phyloP scores from a whole-genome alignment of 64 coral and sea anemone species.

The Dendronephthya gigantea region DNA sequence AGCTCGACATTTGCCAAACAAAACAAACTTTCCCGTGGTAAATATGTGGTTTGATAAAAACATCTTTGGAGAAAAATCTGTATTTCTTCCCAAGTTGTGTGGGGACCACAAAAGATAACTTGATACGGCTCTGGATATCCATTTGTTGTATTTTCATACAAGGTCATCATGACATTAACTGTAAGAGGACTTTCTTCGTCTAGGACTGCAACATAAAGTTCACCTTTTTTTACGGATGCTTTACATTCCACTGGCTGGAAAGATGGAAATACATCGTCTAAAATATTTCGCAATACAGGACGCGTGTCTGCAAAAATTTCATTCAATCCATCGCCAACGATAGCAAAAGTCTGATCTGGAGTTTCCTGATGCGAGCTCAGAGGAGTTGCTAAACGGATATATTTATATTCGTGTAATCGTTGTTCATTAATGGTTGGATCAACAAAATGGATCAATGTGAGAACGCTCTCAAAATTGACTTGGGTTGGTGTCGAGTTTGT shows the following conservation, averaged over 20 bases:
- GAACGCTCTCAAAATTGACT: background rate
- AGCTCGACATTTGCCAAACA: background rate
- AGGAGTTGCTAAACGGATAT: conserved; percentile 27
- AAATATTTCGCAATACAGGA: background rate
- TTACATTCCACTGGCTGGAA: background rate
- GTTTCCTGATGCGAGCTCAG: background rate
- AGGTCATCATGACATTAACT: background rate
- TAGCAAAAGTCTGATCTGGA: background rate
- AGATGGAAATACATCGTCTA: background rate
- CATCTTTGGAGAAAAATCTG: background rate
- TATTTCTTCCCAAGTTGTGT: background rate
- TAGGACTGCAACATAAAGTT: background rate
- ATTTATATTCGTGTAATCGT: conserved; percentile 17
- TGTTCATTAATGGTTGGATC: conserved; percentile 28
- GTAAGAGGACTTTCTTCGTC: background rate
- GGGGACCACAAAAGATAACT: background rate
- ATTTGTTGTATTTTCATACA: background rate
- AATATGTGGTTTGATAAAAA: background rate
- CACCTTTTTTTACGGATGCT: background rate
- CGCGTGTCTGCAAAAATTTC: background rate
- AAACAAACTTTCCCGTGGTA: background rate
- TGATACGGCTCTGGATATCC: background rate
- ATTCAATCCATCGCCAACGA: background rate
- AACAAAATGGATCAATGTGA: conserved; percentile 44
- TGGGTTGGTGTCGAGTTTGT: background rate